Base-by-base conservation (phyloP, 2,888 invertebrate genomes). In the Trachelus stipa region DNA sequence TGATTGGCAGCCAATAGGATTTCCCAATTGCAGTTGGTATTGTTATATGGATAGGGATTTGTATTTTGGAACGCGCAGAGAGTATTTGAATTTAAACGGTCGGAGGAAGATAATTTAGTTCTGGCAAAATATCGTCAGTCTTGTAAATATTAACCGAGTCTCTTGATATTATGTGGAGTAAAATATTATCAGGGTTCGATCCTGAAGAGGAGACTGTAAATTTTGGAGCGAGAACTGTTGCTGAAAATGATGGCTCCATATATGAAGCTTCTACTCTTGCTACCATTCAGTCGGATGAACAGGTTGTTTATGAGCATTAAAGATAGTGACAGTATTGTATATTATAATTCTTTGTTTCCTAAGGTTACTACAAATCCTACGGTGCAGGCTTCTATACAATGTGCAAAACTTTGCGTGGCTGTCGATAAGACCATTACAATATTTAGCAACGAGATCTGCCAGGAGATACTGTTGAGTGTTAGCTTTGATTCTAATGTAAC, bases 161-260 rank as follows among this genome's bases (percentile, higher is more conserved):
- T 23, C 2, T 56, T 56, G 23, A 56, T 56, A 56, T 56, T 56
- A 56, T 88, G 81, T 92, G 92, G 91, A 89, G 90, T 80, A 88
- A 90, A 81, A 88, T 93, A 30, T 87, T 87, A 71, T 88, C 91
- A 34, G 92, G 92, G 30, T 93, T 92, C 81, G 91, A 92, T 81
- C 84, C 88, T 40, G 92, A 92, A 1, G 93, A 93, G 81, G 93
- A 93, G 88, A 93, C 93, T 15, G 88, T 92, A 0, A 93, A 93
- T 89, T 93, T 93, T 85, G 93, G 93, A 4, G 90, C 91, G 35
- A 90, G 93, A 80, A 88, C 88, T 71, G 87, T 92, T 73, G 91
- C 90, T 4, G 92, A 92, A 80, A 90, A 89, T 69, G 90, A 91
- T 84, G 91, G 90, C 76, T 90, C 87, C 12, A 85, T 93, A 69